A percentile compares a stretch with the other conserved stretches of the same genome.
Evolutionary conservation across 2,888 invertebrate genomes (phyloP).

Genomic region (Nemurella pictetii): DNA sequence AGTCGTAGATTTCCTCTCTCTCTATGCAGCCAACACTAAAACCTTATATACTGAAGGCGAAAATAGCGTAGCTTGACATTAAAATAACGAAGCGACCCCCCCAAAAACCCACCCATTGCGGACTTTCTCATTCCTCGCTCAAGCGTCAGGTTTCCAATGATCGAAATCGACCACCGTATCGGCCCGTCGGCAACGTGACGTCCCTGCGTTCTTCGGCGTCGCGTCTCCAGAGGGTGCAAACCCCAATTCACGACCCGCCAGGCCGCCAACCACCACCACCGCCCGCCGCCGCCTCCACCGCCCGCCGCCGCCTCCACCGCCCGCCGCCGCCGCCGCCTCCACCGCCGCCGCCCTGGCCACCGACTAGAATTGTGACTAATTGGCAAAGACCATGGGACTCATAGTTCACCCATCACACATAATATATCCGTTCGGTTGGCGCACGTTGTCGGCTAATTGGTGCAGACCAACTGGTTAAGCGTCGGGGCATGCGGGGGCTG

Average conservation of each 20-base stretch:
- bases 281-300: background rate
- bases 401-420: conserved; percentile 11
- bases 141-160: background rate
- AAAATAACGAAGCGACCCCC: no score
- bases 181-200: background rate
- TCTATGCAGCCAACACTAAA: no score
- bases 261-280: background rate
- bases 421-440: background rate
- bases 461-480: background rate
- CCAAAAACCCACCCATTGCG: background rate
- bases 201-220: background rate
- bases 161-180: background rate
- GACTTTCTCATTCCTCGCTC: background rate
- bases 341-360: no score
- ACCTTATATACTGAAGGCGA: no score
- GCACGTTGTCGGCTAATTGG: background rate
- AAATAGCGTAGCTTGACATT: no score
- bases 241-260: background rate
- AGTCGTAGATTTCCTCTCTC: no score
- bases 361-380: conserved; percentile 23
- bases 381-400: background rate
- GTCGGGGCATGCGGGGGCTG: background rate
- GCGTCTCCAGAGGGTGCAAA: background rate
- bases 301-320: background rate
- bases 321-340: background rate